A percentile compares a stretch with the other conserved stretches of the same genome.
phyloP scores from a whole-genome alignment of 2,113 vertebrate species.

The Hepsetus odoe region DNA sequence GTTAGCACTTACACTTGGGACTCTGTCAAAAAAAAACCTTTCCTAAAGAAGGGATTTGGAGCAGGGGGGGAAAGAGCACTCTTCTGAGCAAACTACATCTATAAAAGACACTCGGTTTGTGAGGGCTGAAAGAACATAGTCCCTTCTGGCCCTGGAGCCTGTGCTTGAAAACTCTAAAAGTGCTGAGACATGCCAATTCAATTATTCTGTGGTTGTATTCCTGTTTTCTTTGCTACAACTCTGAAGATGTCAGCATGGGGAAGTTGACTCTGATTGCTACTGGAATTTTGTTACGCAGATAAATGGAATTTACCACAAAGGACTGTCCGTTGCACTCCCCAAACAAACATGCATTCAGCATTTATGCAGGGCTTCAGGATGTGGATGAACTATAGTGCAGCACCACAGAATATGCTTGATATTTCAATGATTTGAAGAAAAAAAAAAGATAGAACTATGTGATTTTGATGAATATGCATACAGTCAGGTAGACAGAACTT shows the following conservation, averaged over 20 bases:
- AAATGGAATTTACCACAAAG: neutral
- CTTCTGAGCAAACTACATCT: conserved; percentile 19
- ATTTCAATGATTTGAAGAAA: no score
- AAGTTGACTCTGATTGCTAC: neutral
- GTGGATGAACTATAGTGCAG: neutral
- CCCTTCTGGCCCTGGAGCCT: conserved; percentile 17
- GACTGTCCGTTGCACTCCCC: neutral
- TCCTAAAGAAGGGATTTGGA: neutral
- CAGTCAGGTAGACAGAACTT: no score
- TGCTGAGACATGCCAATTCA: conserved; percentile 35
- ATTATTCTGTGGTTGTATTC: conserved; percentile 10
- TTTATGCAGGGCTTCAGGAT: neutral
- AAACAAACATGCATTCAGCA: neutral
- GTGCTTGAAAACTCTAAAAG: conserved; percentile 28
- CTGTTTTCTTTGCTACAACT: conserved; percentile 3
- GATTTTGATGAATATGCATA: no score
- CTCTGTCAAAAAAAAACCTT: neutral
- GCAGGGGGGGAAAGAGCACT: conserved; percentile 6
- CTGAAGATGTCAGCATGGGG: conserved; percentile 23
- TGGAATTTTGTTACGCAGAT: conserved; percentile 14
- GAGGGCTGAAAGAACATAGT: conserved; percentile 13
- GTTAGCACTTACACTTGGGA: conserved; percentile 1
- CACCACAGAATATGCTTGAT: no score
- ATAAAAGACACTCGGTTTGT: conserved; percentile 25
- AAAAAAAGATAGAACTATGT: no score